Base-by-base conservation (phyloP, 2,113 vertebrate species). In the Coptodon bakossiorum region DNA sequence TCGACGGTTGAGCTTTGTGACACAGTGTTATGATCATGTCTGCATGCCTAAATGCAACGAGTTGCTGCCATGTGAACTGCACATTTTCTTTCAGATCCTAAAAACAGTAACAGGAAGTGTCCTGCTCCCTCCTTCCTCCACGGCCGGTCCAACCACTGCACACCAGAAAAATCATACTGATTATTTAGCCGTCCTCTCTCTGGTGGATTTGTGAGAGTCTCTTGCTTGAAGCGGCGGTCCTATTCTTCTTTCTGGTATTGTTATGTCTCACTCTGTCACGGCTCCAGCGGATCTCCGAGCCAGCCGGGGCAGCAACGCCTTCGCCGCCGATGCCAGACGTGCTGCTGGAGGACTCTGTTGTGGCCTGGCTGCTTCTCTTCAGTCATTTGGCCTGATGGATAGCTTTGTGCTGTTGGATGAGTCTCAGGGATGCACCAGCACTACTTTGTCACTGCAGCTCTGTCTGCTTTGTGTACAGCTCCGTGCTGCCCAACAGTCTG, bases 371-470 rank as follows among this genome's bases (percentile, higher is more conserved):
- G 40, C 24, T 76, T 83, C 27, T 38, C 9, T 78, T 34, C 43
- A 31, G 43, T 61, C 43, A 14, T 81, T 81, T 24, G 68, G 66
- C 56, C 45, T 56, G 61, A 86, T 73, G 83, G 53, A 81, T 22
- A 3, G 50, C 43, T 59, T 71, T 24, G 57, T 31, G 17, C 71
- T 31, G 53, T 85, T 52, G 16, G 9, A 50, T 78, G 5, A 50
- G 16, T 78, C 73, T 78, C 45, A 52, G 2, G 4, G 73, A 78
- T 34, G 45, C 73, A 53, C 61, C 81, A 22, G 24, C 11, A 63
- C 16, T 11, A 50, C 45, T 78, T 9, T 54, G 16, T 50, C 38
- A 40, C 22, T 57, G 45, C 73, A 78, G 73, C 45, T 78, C 27
- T 31, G 10, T 78, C 2, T 34, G 17, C 71, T 78, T 50, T 78